phyloP scores from a whole-genome alignment of 1,140 invertebrate genomes.

The Drosophila miranda region DNA sequence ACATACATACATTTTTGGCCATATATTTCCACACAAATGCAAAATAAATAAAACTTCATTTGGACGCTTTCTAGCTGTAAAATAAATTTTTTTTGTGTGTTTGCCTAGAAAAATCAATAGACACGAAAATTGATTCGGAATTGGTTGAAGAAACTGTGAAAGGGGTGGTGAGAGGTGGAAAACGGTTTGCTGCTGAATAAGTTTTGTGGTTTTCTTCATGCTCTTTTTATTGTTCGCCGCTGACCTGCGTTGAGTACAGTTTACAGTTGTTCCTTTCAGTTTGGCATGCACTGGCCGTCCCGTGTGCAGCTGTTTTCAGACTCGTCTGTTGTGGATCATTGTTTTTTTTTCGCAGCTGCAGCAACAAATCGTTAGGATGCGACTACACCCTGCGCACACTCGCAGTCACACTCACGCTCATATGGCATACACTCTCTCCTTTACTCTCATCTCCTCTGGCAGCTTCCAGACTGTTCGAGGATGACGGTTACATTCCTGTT shows the following conservation, averaged over 20 bases:
- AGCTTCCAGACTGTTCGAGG: constrained; percentile 37
- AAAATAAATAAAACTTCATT: constrained; percentile 15
- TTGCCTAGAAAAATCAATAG: constrained; percentile 68
- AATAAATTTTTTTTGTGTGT: constrained; percentile 13
- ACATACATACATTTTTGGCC: constrained; percentile 29
- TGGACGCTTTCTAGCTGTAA: background rate
- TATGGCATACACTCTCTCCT: background rate
- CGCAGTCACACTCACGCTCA: background rate
- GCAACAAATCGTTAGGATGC: constrained; percentile 9
- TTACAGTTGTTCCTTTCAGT: constrained; percentile 66
- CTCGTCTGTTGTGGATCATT: constrained; percentile 53
- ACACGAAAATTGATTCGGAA: constrained; percentile 6
- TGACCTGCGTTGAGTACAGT: constrained; percentile 2
- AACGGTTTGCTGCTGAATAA: background rate
- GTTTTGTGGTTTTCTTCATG: background rate
- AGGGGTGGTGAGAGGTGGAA: background rate
- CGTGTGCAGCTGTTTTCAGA: constrained; percentile 68
- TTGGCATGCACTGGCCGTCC: constrained; percentile 38
- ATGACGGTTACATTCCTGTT: no score
- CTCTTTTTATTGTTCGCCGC: background rate
- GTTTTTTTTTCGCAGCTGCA: constrained; percentile 67
- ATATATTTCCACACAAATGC: constrained; percentile 4
- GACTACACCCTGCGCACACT: constrained; percentile 33
- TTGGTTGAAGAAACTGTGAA: constrained; percentile 2
- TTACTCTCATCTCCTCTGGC: constrained; percentile 23